Base-by-base conservation (phyloP, 1,140 invertebrate species). In the Drosophila ambigua region DNA sequence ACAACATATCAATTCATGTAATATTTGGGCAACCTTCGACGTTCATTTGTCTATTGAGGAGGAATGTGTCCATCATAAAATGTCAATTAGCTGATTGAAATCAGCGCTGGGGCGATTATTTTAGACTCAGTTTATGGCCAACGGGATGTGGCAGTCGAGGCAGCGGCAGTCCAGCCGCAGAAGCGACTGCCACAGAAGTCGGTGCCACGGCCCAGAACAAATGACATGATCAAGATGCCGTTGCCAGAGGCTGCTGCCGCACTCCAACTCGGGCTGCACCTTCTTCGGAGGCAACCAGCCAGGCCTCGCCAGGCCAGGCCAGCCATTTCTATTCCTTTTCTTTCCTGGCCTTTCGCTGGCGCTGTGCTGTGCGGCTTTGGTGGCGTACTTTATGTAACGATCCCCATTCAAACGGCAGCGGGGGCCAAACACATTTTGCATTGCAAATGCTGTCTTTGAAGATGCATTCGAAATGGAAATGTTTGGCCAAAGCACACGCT, bases 61-160 rank as follows among this genome's bases (percentile, higher is more conserved):
- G 53, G 51, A 66, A 71, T 63, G 74, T 75, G 79, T 78, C 61
- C 51, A 80, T 81, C 82, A 87, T 85, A 88, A 88, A 87, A 87
- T 76, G 83, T 79, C 83, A 89, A 87, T 87, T 87, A 87, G 79
- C 72, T 77, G 83, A 87, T 88, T 58, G 79, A 87, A 79, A 87
- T 87, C 84, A 73, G 67, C 58, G 72, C 67, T 59, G 64, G 41
- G 55, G 69, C 68, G 71, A 87, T 88, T 83, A 82, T 83, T 69
- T 77, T 39, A 39, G 35, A 13, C 35, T 39, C 79, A 83, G 83
- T 88, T 89, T 87, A 88, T 88, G 75, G 72, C 67, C 49, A 77
- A 71, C 52, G 66, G 72, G 76, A 84, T 77, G 73, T 72, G 65
- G 51, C 46, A 31, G 7, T 16, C 16, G 16, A 16, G 20, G n/a